phyloP scores from a whole-genome alignment of 2,113 vertebrate species.

The Zosterops japonicus region DNA sequence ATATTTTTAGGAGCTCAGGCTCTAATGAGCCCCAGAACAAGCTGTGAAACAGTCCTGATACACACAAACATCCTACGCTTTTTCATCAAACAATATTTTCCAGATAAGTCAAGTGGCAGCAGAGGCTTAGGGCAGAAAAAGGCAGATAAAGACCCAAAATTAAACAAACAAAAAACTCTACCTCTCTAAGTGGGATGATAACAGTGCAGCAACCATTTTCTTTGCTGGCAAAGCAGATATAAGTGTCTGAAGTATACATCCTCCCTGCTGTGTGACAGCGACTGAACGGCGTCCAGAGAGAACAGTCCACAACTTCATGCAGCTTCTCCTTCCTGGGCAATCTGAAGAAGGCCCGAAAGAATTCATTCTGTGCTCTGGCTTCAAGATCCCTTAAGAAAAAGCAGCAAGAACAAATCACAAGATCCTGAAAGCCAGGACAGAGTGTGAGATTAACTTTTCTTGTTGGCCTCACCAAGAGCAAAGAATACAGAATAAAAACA shows the following conservation, averaged over 20 bases:
- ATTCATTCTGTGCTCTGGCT: constrained; percentile 87
- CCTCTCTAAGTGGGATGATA: constrained; percentile 90
- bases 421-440: background rate
- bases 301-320: constrained; percentile 81
- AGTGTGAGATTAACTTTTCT: background rate
- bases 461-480: background rate
- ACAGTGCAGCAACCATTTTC: constrained; percentile 87
- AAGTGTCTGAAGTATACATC: constrained; percentile 88
- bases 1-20: background rate
- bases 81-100: background rate
- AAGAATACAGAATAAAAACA: background rate
- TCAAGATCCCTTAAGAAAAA: constrained; percentile 83
- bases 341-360: constrained; percentile 91
- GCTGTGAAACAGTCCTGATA: background rate
- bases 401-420: background rate
- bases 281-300: constrained; percentile 91
- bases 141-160: background rate
- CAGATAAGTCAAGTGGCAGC: background rate
- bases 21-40: background rate
- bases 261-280: constrained; percentile 89
- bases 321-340: constrained; percentile 86
- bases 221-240: constrained; percentile 91
- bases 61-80: background rate
- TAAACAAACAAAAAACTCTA: constrained; percentile 44
- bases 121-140: background rate